These are phyloP conservation scores for Anguilla obscura DNA, from an alignment of 2,797 vertebrate species.

Conservation along the genomic window DNA sequence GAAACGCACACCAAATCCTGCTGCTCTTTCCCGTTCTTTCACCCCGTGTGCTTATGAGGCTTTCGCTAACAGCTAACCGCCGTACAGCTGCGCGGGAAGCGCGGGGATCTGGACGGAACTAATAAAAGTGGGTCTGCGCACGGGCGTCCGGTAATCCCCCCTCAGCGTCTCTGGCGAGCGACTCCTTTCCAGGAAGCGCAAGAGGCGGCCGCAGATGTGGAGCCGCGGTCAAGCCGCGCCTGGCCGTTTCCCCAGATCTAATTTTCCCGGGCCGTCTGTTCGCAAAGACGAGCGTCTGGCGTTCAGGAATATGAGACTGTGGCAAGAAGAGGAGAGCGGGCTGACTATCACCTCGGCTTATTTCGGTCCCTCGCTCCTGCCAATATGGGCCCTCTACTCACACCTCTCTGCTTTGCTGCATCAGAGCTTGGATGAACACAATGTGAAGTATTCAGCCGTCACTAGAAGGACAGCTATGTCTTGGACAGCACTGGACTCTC, in stretches of 20 bases:
- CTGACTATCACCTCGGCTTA: background rate
- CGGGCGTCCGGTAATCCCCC: background rate
- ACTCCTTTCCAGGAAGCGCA: background rate
- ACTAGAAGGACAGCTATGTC: background rate
- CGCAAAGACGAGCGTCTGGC: background rate
- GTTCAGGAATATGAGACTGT: background rate
- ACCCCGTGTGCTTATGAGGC: background rate
- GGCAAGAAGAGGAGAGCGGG: background rate
- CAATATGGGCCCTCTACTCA: background rate
- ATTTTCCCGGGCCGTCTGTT: background rate
- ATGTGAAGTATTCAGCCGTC: background rate
- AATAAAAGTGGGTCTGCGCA: conserved; percentile 16
- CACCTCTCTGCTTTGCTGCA: background rate
- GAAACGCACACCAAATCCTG: background rate
- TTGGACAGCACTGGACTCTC: background rate
- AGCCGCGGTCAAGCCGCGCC: background rate
- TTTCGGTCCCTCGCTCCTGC: background rate
- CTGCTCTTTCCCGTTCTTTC: background rate
- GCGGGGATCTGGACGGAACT: background rate
- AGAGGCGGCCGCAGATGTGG: background rate
- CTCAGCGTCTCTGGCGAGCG: background rate
- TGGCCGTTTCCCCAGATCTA: background rate
- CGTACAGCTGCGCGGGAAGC: conserved; percentile 4
- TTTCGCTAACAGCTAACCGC: background rate
- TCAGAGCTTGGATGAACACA: background rate